These are phyloP conservation scores for Microctenopoma stevenorrisi DNA, from an alignment of 2,797 vertebrate species.

Conservation along the genomic window DNA sequence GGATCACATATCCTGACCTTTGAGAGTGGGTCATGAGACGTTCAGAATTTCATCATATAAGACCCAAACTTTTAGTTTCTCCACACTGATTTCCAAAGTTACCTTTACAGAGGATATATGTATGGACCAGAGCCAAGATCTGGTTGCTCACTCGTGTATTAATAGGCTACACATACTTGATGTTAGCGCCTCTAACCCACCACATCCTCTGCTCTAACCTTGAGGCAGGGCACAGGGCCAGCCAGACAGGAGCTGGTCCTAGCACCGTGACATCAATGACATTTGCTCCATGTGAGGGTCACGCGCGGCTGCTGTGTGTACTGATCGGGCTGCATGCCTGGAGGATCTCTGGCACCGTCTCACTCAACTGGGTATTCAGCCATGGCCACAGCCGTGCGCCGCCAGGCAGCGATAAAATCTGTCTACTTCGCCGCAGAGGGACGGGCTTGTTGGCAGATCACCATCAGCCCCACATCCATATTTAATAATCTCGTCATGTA, in stretches of 20 bases:
- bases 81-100: conserved; percentile 51
- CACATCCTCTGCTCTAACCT: conserved; percentile 49
- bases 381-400: conserved; percentile 45
- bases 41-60: conserved; percentile 2
- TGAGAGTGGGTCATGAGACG: not conserved
- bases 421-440: conserved; percentile 52
- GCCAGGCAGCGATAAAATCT: conserved; percentile 52
- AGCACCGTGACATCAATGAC: conserved; percentile 58
- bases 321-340: conserved; percentile 33
- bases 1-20: conserved; percentile 20
- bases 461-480: conserved; percentile 62
- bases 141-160: conserved; percentile 39
- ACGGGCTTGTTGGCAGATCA: conserved; percentile 69
- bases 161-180: conserved; percentile 31
- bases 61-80: conserved; percentile 1
- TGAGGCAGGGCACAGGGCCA: conserved; percentile 59
- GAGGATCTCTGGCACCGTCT: conserved; percentile 58
- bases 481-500: conserved; percentile 64
- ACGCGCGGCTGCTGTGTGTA: conserved; percentile 32
- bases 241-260: conserved; percentile 30
- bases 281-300: conserved; percentile 57
- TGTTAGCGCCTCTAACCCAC: conserved; percentile 27
- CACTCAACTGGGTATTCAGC: conserved; percentile 46
- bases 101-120: conserved; percentile 62
- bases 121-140: conserved; percentile 17